Evolutionary conservation across 1,140 invertebrate species (phyloP), one percentile per base, ranked within the genome.

Genomic region (Drosophila carrolli): DNA sequence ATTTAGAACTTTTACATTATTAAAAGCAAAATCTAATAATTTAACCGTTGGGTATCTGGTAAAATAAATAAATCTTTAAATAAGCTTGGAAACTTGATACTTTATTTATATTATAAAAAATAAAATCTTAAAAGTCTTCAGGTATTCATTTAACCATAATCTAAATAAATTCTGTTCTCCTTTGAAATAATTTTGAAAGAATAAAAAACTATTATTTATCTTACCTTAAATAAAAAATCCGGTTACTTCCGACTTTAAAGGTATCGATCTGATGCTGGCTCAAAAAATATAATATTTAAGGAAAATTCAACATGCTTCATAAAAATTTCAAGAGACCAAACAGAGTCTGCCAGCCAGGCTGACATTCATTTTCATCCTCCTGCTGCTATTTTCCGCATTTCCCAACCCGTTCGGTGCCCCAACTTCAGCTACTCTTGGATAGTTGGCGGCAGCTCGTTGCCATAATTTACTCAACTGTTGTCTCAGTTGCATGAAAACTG

Each of bases 391-490:
- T 32, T 46, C 35, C 23, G 10, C 60, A 41, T 67, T 65, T 19
- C 35, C 44, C 9, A 55, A 27, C 27, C 53, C 27, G 9, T 35
- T 35, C 32, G 29, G 19, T 27, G 32, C 32, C 50, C 40, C 63
- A 59, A 40, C 44, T 76, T 55, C 43, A 37, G 54, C 61, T 43
- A 14, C 72, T 67, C 62, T 76, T 58, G 61, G 54, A 51, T 67
- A 66, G 73, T 75, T 75, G 72, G 61, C 61, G 72, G 55, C 73
- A 71, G 70, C 75, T 79, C 71, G 75, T 88, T 68, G 83, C 83
- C 83, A 86, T 86, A 86, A 86, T 86, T 86, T 86, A 86, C 83
- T 86, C 83, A 86, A 86, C 83, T 82, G 83, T 88, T 86, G 83
- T 86, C 83, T 86, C 83, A 86, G 83, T 86, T 88, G 83, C 83